Evolutionary conservation across 2,888 invertebrate species (phyloP).

Genomic region (Polyommatus icarus): DNA sequence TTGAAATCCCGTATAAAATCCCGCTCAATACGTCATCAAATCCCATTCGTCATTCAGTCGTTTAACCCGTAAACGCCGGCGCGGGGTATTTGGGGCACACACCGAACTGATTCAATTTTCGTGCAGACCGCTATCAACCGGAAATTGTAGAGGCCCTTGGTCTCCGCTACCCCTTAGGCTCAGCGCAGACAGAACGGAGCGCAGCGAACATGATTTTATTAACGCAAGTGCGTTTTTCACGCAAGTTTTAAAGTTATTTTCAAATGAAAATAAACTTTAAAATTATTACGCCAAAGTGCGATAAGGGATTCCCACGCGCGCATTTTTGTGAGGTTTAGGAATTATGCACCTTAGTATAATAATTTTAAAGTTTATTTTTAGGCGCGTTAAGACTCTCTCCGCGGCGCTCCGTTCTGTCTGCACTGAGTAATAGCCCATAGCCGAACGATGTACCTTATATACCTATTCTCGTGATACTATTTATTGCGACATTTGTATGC

Average conservation of each 20-base stretch:
- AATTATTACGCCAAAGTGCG: no score
- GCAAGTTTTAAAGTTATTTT: no score
- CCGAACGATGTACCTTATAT: conserved; percentile 35
- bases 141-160: conserved; percentile 49
- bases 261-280: no score
- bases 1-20: not conserved
- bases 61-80: conserved; percentile 12
- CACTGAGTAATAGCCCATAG: not conserved
- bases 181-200: no score
- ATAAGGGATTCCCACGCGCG: no score
- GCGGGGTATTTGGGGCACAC: conserved; percentile 34
- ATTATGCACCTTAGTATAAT: no score
- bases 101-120: conserved; percentile 49
- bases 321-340: no score
- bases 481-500: not conserved
- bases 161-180: conserved; percentile 36
- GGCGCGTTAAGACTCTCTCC: no score
- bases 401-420: no score
- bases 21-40: not conserved
- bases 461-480: conserved; percentile 26
- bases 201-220: no score
- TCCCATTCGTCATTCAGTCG: not conserved
- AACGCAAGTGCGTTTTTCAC: no score
- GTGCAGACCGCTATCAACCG: conserved; percentile 45
- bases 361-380: no score